Evolutionary conservation across 2,888 invertebrate genomes (phyloP), one percentile per base, ranked within the genome.

Genomic region (Matsumyia berberina): DNA sequence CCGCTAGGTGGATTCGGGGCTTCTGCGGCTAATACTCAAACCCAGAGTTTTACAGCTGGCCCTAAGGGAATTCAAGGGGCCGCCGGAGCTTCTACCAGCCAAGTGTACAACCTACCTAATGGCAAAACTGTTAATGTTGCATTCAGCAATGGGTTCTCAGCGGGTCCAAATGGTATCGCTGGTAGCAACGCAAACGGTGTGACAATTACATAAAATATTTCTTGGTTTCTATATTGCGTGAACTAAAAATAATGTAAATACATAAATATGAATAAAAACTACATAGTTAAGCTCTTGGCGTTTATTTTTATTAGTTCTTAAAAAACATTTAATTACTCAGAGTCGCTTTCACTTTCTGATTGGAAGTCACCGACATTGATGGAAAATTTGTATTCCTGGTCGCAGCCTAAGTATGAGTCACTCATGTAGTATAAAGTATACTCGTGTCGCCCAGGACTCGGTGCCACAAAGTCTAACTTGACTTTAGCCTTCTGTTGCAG

Each of bases 351-450:
- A 46, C 92, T 94, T 74, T 94, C 94, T 2, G 95, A 94, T 86
- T 95, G 94, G 88, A 94, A 95, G 88, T 96, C 96, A 0, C 94
- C 95, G 5, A 98, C 96, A 87, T 95, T 95, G 11, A 97, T 95
- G 0, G 94, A 94, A 91, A 99, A 97, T 92, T 97, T 96, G 93
- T 99, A 99, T 92, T 99, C 99, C 92, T 99, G 99, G 93, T 99
- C 99, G 89, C 99, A 99, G 7, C 99, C 99, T 90, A 99, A 94
- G 92, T 99, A 99, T 0, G 99, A 97, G 92, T 99, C 99, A 89
- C 98, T 98, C 98, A 99, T 99, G 92, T 97, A 99, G 93, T 98
- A 99, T 64, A 99, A 93, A 0, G 97, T 97, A 92, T 98, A 99
- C 11, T 96, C 95, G 92, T 98, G 97, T 31, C 96, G 94, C 5